Base-by-base conservation (phyloP, 1,140 invertebrate genomes). In the Sesamia nonagrioides region DNA sequence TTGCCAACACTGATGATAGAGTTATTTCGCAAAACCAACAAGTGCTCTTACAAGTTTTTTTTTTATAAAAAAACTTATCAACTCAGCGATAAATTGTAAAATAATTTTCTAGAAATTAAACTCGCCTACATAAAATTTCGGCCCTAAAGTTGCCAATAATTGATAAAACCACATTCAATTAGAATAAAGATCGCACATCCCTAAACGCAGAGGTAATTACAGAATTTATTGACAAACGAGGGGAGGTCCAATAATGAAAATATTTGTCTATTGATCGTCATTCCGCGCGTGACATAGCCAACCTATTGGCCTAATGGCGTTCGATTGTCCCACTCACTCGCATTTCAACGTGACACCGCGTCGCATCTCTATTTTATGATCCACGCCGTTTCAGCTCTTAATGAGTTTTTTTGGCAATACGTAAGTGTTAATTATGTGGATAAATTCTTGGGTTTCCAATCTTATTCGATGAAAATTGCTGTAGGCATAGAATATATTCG, bases 181-280 rank as follows among this genome's bases (percentile, higher is more conserved):
- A 60, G 18, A 74, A 60, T 37, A 61, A 63, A 68, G 27, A 35
- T 21, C 18, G n/a, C 8, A 52, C 37, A 56, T 66, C 60, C 33
- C 42, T 52, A 69, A 50, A 68, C 18, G 61, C 45, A 48, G n/a
- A 27, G 42, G 61, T 68, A 68, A 66, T 69, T 54, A 68, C 35
- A 48, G 45, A 17, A 35, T 66, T 69, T 77, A 68, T 68, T 54
- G 45, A 37, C 61, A 74, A 76, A 74, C 42, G 71, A 78, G 52
- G 72, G 77, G 60, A 54, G 37, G 74, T 77, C 56, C 78, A 82
- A 79, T 82, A 84, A 84, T 76, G 77, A 84, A 84, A 84, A 84
- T 84, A 82, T 84, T 84, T 80, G 68, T 79, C 73, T 63, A 78
- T 78, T 77, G 78, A 76, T 82, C 72, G 78, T 68, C 71, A 78